A percentile compares a stretch with the other conserved stretches of the same genome.
phyloP scores from a whole-genome alignment of 2,888 invertebrate genomes.

The Macropis europaea region DNA sequence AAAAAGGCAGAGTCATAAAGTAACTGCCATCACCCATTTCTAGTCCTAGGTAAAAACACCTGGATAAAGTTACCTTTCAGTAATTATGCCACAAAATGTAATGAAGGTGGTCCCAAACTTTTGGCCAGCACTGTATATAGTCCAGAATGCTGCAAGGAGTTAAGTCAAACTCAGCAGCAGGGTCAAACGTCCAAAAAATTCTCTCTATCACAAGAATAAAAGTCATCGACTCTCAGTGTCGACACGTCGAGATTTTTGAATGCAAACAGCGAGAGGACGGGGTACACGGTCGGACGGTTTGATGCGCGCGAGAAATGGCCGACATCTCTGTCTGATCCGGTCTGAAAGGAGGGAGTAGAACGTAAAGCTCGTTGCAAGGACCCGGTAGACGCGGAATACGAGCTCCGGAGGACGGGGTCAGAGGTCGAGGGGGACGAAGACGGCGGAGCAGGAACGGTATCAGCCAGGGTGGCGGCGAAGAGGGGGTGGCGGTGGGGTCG shows the following conservation, averaged over 20 bases:
- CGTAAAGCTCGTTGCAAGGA: constrained; percentile 4
- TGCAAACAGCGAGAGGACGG: neutral
- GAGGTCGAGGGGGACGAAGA: constrained; percentile 7
- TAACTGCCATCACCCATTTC: no score
- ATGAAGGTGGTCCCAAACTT: no score
- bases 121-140: no score
- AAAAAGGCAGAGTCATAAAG: no score
- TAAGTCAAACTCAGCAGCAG: no score
- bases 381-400: constrained; percentile 9
- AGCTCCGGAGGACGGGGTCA: constrained; percentile 12
- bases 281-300: constrained; percentile 7
- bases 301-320: constrained; percentile 28
- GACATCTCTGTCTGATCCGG: constrained; percentile 6
- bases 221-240: neutral
- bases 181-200: no score
- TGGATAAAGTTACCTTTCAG: no score
- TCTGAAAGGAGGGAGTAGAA: neutral
- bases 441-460: constrained; percentile 3
- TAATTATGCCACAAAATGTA: no score
- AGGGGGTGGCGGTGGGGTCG: neutral
- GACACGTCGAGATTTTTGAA: neutral
- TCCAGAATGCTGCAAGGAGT: no score
- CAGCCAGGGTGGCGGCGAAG: neutral
- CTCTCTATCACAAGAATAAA: neutral
- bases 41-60: no score